Evolutionary conservation across 2,797 vertebrate genomes (phyloP).

Genomic region (Hippopotamyrus pictus): DNA sequence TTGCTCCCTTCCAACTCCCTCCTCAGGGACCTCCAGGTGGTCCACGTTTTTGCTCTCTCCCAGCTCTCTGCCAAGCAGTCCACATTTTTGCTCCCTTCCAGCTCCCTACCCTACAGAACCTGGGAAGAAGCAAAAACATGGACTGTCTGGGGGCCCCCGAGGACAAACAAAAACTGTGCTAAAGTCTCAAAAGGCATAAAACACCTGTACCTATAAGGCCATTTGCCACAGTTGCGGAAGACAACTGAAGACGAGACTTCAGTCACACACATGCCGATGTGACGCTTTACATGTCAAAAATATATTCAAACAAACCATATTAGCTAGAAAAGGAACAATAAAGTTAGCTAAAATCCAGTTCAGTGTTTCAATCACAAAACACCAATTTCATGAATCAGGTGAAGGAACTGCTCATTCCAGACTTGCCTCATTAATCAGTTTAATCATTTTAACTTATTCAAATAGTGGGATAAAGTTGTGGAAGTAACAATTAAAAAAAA

Average conservation of each 20-base stretch:
- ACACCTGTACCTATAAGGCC: neutral
- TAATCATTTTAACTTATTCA: slow-evolving; percentile 2
- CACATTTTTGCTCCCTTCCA: neutral
- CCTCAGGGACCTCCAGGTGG: neutral
- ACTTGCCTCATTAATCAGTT: neutral
- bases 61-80: neutral
- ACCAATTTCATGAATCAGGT: neutral
- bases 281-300: neutral
- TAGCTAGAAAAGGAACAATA: too few relatives aligned
- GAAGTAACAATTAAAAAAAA: slow-evolving; percentile 51
- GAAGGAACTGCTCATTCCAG: slow-evolving; percentile 12
- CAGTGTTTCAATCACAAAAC: neutral
- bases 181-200: neutral
- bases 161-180: neutral
- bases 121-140: neutral
- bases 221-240: neutral
- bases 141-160: neutral
- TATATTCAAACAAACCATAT: neutral
- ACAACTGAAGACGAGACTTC: neutral
- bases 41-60: neutral
- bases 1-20: too few relatives aligned
- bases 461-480: slow-evolving; percentile 34
- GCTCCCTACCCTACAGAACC: neutral
- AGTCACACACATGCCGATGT: neutral
- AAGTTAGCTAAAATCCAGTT: neutral